These are phyloP conservation scores for Petrolisthes manimaculis DNA, from an alignment of 2,888 invertebrate species.

Conservation along the genomic window DNA sequence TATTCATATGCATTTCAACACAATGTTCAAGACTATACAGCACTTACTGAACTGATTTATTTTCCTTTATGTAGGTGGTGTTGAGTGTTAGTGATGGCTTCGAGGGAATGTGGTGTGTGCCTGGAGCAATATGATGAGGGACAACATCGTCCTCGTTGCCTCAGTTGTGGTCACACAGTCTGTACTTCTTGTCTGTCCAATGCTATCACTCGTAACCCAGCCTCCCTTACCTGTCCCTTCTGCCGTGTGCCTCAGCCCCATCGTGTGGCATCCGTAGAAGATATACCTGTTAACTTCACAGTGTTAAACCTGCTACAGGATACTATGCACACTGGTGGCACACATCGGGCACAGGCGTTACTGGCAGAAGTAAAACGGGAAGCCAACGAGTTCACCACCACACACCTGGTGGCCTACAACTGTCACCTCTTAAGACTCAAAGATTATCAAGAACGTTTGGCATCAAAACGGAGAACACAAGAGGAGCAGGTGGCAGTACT, in stretches of 20 bases:
- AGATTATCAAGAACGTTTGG: conserved; percentile 34
- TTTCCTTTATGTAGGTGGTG: too few species aligned
- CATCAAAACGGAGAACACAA: conserved; percentile 19
- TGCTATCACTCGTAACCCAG: conserved; percentile 8
- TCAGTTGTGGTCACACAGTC: conserved; percentile 49
- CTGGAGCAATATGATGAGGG: conserved; percentile 41
- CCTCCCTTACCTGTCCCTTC: conserved; percentile 32
- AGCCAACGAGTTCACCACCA: conserved; percentile 37
- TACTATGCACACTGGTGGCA: neutral
- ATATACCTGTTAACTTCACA: conserved; percentile 48
- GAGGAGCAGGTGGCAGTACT: conserved; percentile 35
- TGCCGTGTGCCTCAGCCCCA: conserved; percentile 26
- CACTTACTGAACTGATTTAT: too few species aligned
- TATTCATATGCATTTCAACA: too few species aligned
- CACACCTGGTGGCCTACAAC: conserved; percentile 36
- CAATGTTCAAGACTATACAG: too few species aligned
- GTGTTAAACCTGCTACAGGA: conserved; percentile 42
- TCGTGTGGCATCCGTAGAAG: conserved; percentile 12
- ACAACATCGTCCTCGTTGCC: conserved; percentile 29
- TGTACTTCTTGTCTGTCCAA: conserved; percentile 39
- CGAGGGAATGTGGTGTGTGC: conserved; percentile 45
- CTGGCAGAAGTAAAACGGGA: conserved; percentile 39
- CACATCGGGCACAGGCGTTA: conserved; percentile 4
- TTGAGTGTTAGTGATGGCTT: conserved; percentile 35
- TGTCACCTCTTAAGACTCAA: conserved; percentile 27